Percentiles rank a stretch among this genome's conserved stretches.
phyloP scores from a whole-genome alignment of 92 coral and sea anemone genomes.

The Palythoa heliodiscus region DNA sequence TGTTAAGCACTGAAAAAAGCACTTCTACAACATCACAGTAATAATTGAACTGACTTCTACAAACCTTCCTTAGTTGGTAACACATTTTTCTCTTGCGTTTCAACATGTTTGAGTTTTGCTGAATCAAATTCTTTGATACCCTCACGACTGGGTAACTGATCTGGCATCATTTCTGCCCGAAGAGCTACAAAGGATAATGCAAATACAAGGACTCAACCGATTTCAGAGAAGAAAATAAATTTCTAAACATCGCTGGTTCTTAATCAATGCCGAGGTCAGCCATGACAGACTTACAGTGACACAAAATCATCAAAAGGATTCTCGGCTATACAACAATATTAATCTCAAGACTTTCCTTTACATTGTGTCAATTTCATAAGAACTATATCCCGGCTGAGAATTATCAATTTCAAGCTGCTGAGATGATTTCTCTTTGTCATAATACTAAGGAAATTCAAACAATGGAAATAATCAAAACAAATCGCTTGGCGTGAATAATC shows the following conservation, averaged over 20 bases:
- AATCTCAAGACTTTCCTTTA: too few species aligned
- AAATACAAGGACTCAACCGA: background rate
- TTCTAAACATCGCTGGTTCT: background rate
- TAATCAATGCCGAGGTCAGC: background rate
- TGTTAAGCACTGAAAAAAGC: background rate
- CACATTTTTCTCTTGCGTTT: constrained; percentile 68
- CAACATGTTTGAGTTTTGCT: constrained; percentile 76
- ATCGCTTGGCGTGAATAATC: too few species aligned
- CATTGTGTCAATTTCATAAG: too few species aligned
- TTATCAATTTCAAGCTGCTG: too few species aligned
- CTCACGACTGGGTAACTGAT: constrained; percentile 37
- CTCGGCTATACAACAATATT: too few species aligned
- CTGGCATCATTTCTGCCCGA: constrained; percentile 50
- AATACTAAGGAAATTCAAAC: too few species aligned
- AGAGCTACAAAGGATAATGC: constrained; percentile 5
- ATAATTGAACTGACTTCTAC: background rate
- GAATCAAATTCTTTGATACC: constrained; percentile 50
- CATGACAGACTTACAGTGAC: background rate
- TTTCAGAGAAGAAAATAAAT: background rate
- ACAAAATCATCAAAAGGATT: too few species aligned
- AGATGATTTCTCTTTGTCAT: too few species aligned
- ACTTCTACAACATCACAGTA: background rate
- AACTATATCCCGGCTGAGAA: too few species aligned
- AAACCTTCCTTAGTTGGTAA: constrained; percentile 80
- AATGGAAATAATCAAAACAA: too few species aligned